Conservation (phyloP, 2,888 invertebrate genomes). For the Cantharis lateralis region DNA sequence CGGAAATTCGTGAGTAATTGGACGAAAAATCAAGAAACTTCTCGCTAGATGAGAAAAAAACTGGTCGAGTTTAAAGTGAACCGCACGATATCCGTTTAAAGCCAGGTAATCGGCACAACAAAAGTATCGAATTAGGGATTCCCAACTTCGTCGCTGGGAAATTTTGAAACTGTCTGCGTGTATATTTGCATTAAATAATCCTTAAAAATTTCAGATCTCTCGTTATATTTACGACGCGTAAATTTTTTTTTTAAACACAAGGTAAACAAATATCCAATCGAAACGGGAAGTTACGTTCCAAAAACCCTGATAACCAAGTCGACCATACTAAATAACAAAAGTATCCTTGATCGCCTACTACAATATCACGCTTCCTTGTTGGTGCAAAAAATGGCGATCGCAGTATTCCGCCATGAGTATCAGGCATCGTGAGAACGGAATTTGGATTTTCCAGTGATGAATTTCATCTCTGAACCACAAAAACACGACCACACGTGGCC, state of each 20-base stretch:
- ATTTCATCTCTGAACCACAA: background rate
- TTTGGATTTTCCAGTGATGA: slow-evolving; percentile 30
- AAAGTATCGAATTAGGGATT: slow-evolving; percentile 17
- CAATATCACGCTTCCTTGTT: background rate
- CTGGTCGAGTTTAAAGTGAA: background rate
- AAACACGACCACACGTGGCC: background rate
- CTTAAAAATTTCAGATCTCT: background rate
- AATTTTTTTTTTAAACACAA: background rate
- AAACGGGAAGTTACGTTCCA: background rate
- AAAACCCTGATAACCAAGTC: background rate
- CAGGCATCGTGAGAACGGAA: slow-evolving; percentile 10
- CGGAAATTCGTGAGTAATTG: background rate
- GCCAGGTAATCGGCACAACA: background rate
- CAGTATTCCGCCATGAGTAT: background rate
- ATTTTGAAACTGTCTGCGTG: slow-evolving; percentile 9
- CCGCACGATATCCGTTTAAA: background rate
- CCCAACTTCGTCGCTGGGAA: slow-evolving; percentile 17
- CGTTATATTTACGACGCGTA: background rate
- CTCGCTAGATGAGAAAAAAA: background rate
- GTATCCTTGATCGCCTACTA: slow-evolving; percentile 10
- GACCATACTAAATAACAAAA: background rate
- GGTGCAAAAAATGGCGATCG: background rate
- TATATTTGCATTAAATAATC: background rate
- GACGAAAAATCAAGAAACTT: background rate
- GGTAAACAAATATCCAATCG: background rate